These are phyloP conservation scores for Amblyteles armatorius DNA, from an alignment of 2,888 invertebrate genomes.

Conservation along the genomic window DNA sequence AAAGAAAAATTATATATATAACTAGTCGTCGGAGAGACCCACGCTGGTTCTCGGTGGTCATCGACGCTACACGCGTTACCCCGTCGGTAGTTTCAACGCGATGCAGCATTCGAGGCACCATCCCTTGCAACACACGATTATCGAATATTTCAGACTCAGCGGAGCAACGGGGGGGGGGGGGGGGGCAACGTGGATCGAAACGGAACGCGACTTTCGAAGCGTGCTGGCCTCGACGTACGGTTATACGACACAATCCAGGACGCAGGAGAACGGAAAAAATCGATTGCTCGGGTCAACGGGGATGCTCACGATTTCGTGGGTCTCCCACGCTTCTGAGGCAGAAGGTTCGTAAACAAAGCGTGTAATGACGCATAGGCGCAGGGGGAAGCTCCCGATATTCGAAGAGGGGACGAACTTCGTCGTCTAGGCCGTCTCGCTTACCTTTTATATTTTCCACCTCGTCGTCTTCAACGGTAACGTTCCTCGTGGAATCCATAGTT, in stretches of 20 bases:
- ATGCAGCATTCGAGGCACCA: conserved; percentile 8
- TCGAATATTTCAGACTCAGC: conserved; percentile 25
- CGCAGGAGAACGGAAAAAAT: conserved; percentile 33
- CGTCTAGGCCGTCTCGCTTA: conserved; percentile 1
- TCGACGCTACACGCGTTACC: conserved; percentile 40
- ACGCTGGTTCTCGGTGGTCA: neutral
- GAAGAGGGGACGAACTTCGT: neutral
- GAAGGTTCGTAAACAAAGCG: conserved; percentile 11
- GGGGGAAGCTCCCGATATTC: neutral
- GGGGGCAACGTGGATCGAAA: neutral
- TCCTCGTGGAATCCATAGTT: conserved; percentile 49
- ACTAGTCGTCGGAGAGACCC: neutral
- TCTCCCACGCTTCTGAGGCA: neutral
- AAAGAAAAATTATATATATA: neutral
- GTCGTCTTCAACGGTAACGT: conserved; percentile 2
- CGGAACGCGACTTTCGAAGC: neutral
- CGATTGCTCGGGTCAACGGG: conserved; percentile 20
- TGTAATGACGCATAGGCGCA: neutral
- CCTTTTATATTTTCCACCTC: conserved; percentile 53
- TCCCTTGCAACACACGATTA: conserved; percentile 9
- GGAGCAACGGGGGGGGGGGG: neutral
- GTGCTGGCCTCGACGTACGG: neutral
- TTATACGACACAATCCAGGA: neutral
- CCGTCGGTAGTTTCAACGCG: neutral
- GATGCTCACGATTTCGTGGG: neutral